Base-by-base conservation (phyloP, 2,113 vertebrate species). In the Pygoscelis antarcticus region DNA sequence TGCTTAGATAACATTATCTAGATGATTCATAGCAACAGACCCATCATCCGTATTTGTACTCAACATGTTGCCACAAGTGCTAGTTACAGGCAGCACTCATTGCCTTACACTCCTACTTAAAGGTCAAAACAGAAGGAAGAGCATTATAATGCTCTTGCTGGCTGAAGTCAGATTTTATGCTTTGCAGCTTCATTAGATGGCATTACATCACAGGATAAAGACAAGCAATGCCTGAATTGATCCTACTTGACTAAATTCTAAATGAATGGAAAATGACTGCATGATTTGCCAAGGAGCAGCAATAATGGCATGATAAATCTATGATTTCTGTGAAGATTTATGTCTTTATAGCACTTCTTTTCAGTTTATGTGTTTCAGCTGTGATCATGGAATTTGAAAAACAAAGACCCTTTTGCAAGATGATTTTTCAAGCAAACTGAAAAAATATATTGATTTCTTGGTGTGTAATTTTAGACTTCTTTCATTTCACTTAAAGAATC, bases 211-310 rank as follows among this genome's bases (percentile, higher is more conserved):
- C 60, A 95, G 89, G 81, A 95, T 68, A 95, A 66, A 76, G 72
- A 52, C 65, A 79, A 91, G 40, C 89, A 95, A 92, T 94, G 77
- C 47, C 80, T 87, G 83, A 91, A 96, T 71, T 86, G 94, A 94
- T 97, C 92, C 65, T 94, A 78, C 72, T 96, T 96, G 76, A 84
- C 94, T 95, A 77, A 95, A 96, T 93, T 94, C 54, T 96, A 96
- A 96, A 97, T 91, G 49, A 95, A 91, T 95, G 70, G 81, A 93
- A 93, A 96, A 91, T 89, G 72, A 93, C 90, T 75, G 70, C 49
- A 46, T 51, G 47, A 51, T 82, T 93, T 95, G 52, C 91, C 47
- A 82, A 89, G 34, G 30, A 87, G 40, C 29, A 84, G 80, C 40
- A 93, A 91, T 96, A 91, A 97, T 77, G 54, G 74, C 62, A 79